Conservation (phyloP, 2,888 invertebrate genomes). For the Drosophila flavopinicola region DNA sequence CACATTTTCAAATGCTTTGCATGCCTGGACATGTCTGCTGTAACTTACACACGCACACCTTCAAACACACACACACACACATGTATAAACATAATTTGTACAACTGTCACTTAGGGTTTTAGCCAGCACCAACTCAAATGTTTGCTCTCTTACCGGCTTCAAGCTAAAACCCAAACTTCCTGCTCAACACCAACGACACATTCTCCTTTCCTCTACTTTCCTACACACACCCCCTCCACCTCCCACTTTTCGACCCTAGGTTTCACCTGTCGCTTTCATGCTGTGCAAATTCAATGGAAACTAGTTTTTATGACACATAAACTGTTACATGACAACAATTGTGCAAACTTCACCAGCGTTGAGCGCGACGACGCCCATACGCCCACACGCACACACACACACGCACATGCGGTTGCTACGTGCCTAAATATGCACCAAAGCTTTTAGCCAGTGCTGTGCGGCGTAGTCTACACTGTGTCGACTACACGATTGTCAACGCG, state of each 20-base stretch:
- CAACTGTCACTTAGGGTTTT: conserved; percentile 61
- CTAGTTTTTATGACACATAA: conserved; percentile 78
- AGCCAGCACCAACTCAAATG: conserved; percentile 36
- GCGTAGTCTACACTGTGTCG: no score
- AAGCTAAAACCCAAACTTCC: conserved; percentile 9
- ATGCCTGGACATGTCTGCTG: no score
- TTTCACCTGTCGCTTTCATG: conserved; percentile 36
- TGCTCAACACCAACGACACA: conserved; percentile 17
- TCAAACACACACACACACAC: no score
- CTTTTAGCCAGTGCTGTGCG: conserved; percentile 59
- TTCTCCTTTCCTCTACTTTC: not conserved
- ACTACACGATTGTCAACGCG: no score
- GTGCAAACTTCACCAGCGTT: conserved; percentile 21
- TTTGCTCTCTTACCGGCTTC: conserved; percentile 34
- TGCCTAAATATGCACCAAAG: conserved; percentile 58
- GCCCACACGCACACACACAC: conserved; percentile 2
- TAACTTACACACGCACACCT: no score
- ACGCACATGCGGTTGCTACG: conserved; percentile 32
- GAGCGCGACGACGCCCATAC: conserved; percentile 25
- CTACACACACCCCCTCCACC: conserved; percentile 3
- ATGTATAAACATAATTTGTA: conserved; percentile 73
- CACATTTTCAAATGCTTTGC: no score
- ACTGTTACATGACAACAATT: conserved; percentile 66
- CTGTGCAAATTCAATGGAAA: conserved; percentile 63
- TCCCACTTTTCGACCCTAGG: not conserved